phyloP scores from a whole-genome alignment of 1,140 invertebrate genomes.

The Psix sp. region DNA sequence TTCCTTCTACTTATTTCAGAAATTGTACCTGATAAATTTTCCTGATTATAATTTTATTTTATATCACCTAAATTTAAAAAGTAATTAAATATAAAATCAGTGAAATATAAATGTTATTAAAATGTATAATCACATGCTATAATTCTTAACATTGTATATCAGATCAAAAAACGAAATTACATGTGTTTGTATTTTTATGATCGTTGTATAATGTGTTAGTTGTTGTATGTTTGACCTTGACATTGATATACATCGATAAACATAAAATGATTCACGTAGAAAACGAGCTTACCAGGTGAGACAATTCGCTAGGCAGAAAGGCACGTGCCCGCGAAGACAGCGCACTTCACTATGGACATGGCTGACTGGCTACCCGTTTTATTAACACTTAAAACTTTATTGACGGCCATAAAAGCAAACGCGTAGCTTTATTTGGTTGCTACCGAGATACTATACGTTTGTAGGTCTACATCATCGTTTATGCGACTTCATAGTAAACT shows the following conservation, averaged over 20 bases:
- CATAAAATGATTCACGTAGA: slow-evolving; percentile 64
- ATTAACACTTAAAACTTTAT: slow-evolving; percentile 78
- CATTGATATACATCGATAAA: slow-evolving; percentile 65
- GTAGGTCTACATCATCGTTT: slow-evolving; percentile 57
- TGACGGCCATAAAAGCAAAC: slow-evolving; percentile 74
- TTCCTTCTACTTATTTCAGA: too few relatives aligned
- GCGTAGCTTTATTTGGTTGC: slow-evolving; percentile 74
- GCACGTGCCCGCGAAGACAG: slow-evolving; percentile 61
- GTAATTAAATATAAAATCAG: too few relatives aligned
- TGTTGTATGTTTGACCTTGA: slow-evolving; percentile 70
- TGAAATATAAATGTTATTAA: too few relatives aligned
- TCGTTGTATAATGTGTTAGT: slow-evolving; percentile 66
- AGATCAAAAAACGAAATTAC: slow-evolving; percentile 43
- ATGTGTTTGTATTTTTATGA: slow-evolving; percentile 66
- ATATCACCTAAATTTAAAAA: too few relatives aligned
- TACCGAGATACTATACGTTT: slow-evolving; percentile 50
- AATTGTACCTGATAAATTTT: too few relatives aligned
- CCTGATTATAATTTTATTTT: too few relatives aligned
- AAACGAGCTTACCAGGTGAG: slow-evolving; percentile 61
- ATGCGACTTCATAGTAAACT: slow-evolving; percentile 44
- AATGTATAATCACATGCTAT: neutral
- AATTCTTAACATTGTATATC: slow-evolving; percentile 35
- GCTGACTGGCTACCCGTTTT: slow-evolving; percentile 67
- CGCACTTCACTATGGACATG: slow-evolving; percentile 52
- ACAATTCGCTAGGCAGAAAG: slow-evolving; percentile 57